phyloP scores from a whole-genome alignment of 2,113 vertebrate species.

The Poecile atricapillus region DNA sequence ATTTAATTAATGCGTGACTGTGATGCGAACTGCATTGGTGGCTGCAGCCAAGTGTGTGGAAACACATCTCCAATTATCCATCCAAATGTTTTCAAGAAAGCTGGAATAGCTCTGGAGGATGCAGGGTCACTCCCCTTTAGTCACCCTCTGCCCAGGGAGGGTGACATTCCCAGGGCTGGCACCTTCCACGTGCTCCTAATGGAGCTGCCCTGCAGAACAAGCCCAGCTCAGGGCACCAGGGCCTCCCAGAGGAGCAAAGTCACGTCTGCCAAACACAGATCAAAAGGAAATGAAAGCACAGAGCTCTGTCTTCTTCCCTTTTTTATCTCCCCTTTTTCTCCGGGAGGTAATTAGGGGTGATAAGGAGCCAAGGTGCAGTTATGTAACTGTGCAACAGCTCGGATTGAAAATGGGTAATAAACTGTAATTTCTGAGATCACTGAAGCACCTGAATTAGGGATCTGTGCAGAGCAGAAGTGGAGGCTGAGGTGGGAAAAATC shows the following conservation, averaged over 20 bases:
- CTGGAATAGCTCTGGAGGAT: background rate
- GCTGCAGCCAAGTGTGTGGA: background rate
- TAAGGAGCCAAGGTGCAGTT: conserved; percentile 25
- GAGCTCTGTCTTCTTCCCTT: background rate
- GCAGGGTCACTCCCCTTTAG: background rate
- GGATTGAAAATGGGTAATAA: background rate
- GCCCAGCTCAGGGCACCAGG: background rate
- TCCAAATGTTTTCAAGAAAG: background rate
- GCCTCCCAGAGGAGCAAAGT: background rate
- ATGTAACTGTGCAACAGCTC: conserved; percentile 36
- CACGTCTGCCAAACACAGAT: background rate
- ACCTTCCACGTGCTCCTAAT: background rate
- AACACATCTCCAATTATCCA: background rate
- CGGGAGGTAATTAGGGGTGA: background rate
- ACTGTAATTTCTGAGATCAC: background rate
- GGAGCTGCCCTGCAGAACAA: background rate
- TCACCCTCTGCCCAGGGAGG: background rate
- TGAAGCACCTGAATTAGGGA: background rate
- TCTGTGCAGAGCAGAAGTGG: background rate
- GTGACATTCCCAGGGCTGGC: background rate
- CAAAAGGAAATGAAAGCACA: background rate
- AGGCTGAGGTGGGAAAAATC: background rate
- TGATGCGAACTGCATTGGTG: background rate
- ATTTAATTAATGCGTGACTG: background rate
- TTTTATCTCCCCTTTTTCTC: background rate